Base-by-base conservation (phyloP, 2,888 invertebrate species). In the Gymnosoma rotundatum region DNA sequence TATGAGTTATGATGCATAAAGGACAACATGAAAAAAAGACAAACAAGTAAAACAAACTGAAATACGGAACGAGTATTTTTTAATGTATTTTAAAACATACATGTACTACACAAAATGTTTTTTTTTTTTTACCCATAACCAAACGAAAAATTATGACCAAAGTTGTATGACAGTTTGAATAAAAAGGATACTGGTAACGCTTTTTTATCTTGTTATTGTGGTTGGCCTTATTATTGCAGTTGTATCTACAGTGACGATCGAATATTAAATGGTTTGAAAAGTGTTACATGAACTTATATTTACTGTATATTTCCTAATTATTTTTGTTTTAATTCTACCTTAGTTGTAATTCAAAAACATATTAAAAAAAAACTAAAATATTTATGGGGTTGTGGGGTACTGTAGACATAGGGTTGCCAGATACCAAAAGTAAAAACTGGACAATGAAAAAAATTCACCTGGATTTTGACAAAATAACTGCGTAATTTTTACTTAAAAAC, bases 131-230 rank as follows among this genome's bases (percentile, higher is more conserved):
- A 36, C 36, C 48, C 61, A 61, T 61, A 80, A 74, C 81, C 78
- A 70, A 32, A 32, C 32, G 32, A 82, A 88, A 87, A 88, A 88
- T 89, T 88, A 89, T 89, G 88, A 86, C 87, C 87, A 89, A 89
- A 89, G 87, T 89, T 88, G 83, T 85, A 87, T 88, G 88, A 88
- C 89, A 88, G 87, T 88, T 88, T 88, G 86, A 87, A 88, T 86
- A 88, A 88, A 87, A 88, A 87, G 86, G 83, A 87, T 87, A 86
- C 58, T 66, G 25, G 64, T 64, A 70, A 66, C 42, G 45, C 45
- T 20, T 45, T n/a, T 50, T 63, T 60, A 58, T 45, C 18, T 52
- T 36, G 38, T 60, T 67, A 21, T 72, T 83, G 61, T 48, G 42
- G 50, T 56, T 75, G 50, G 32, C 56, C 54, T 76, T 60, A 72